Conservation (phyloP, 23 tunicate species). For the Oikopleura vanhoeffeni region DNA sequence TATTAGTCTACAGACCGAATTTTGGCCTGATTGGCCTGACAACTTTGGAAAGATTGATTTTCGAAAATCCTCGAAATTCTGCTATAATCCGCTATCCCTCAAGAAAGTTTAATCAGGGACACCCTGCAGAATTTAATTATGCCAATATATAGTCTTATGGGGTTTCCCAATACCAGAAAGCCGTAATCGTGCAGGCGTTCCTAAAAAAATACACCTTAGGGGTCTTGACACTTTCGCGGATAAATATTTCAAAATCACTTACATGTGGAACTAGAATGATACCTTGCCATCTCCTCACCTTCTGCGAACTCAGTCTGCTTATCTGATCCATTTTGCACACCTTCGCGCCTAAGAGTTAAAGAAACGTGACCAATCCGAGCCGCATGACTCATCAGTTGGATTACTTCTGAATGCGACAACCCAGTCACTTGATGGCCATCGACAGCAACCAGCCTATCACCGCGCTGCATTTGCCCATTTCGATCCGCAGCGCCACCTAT, state of each 20-base stretch:
- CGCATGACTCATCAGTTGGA: slow-evolving; percentile 68
- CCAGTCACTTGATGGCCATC: slow-evolving; percentile 67
- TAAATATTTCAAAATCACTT: not conserved
- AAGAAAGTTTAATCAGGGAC: too few relatives aligned
- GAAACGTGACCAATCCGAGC: slow-evolving; percentile 62
- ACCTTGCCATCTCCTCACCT: not conserved
- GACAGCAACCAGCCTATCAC: slow-evolving; percentile 65
- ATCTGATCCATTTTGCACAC: not conserved
- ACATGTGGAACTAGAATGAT: not conserved
- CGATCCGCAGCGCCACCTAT: slow-evolving; percentile 71
- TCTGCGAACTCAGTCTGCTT: not conserved
- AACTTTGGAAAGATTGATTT: too few relatives aligned
- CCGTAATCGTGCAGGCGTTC: too few relatives aligned
- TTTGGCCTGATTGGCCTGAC: too few relatives aligned
- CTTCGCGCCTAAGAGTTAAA: slow-evolving; percentile 32
- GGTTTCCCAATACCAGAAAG: too few relatives aligned
- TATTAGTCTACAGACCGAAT: too few relatives aligned
- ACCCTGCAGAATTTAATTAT: too few relatives aligned
- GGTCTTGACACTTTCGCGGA: too few relatives aligned
- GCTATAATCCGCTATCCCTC: too few relatives aligned
- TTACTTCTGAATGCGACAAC: slow-evolving; percentile 49
- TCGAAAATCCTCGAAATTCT: too few relatives aligned
- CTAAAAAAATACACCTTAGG: too few relatives aligned
- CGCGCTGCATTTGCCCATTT: slow-evolving; percentile 45
- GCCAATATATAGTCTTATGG: too few relatives aligned